Evolutionary conservation across 2,888 invertebrate species (phyloP), one percentile per base, ranked within the genome.

Genomic region (Drosophila basisetae): DNA sequence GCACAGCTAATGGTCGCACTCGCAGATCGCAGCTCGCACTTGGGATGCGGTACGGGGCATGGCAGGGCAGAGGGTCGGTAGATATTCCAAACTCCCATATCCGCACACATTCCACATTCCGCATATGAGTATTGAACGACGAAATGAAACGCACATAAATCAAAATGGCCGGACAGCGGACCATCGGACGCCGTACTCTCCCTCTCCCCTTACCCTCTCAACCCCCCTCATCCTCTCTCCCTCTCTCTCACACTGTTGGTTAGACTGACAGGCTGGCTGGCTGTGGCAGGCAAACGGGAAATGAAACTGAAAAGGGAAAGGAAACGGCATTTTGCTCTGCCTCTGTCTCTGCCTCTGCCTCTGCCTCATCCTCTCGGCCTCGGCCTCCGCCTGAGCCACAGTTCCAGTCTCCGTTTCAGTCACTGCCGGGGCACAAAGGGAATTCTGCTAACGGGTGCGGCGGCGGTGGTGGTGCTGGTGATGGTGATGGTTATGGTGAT

Each of bases 121-220:
- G 89, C 89, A 90, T 91, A 90, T 91, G 92, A 91, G 90, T 91
- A 92, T 92, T 92, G 92, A 92, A 92, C 91, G 90, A 89, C 90
- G 92, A 91, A 92, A 91, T 91, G 89, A 91, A 91, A 91, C 90
- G 90, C 88, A 88, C 92, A 92, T 92, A 92, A 92, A 92, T 92
- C 92, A 92, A 92, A 92, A 92, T 92, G 92, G 92, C 92, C 90
- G 92, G 92, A 91, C 92, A 89, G 91, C 89, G 89, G 84, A 83
- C 82, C 88, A 76, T 62, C 79, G 79, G 75, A 78, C 78, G 76
- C 68, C 79, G 75, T 62, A 61, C 59, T 54, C 66, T 41, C 58
- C 4, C 73, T 31, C 56, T 59, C 3, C 47, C 13, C 25, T 33
- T 49, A 41, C 49, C 43, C 43, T 39, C 28, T 22, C 54, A 33